These are phyloP conservation scores for Magallana ariakensis DNA, from an alignment of 1,140 invertebrate genomes.

Conservation along the genomic window DNA sequence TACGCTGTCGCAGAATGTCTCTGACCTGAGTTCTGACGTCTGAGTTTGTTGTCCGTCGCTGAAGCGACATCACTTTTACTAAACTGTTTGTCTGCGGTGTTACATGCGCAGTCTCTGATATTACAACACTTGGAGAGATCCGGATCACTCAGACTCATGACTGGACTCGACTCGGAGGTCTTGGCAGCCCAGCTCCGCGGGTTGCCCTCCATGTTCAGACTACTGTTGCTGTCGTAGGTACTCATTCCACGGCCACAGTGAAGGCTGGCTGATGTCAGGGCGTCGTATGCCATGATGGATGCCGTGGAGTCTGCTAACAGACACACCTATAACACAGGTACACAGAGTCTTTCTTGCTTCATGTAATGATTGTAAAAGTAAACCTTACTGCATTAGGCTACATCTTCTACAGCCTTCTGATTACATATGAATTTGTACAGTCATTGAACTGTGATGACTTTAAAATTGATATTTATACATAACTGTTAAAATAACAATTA, in stretches of 20 bases:
- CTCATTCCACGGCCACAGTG: constrained; percentile 60
- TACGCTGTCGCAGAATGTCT: constrained; percentile 55
- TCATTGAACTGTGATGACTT: too few species aligned
- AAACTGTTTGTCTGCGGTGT: constrained; percentile 46
- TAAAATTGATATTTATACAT: too few species aligned
- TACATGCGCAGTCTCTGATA: neutral
- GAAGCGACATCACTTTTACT: constrained; percentile 66
- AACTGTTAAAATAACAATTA: too few species aligned
- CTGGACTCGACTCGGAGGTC: constrained; percentile 48
- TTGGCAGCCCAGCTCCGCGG: constrained; percentile 6
- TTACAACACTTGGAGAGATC: constrained; percentile 55
- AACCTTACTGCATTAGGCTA: too few species aligned
- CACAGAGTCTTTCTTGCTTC: neutral
- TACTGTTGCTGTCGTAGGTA: constrained; percentile 72
- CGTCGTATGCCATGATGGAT: constrained; percentile 94
- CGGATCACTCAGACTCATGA: constrained; percentile 67
- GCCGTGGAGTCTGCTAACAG: constrained; percentile 90
- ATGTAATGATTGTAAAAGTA: neutral
- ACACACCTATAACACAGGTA: constrained; percentile 82
- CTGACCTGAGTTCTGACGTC: constrained; percentile 9
- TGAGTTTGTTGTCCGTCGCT: constrained; percentile 52
- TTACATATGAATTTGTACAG: too few species aligned
- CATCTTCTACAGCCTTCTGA: too few species aligned
- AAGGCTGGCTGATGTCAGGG: constrained; percentile 83
- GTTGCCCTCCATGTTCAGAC: constrained; percentile 57